These are phyloP conservation scores for Nettapus auritus DNA, from an alignment of 2,113 vertebrate genomes.

Conservation along the genomic window DNA sequence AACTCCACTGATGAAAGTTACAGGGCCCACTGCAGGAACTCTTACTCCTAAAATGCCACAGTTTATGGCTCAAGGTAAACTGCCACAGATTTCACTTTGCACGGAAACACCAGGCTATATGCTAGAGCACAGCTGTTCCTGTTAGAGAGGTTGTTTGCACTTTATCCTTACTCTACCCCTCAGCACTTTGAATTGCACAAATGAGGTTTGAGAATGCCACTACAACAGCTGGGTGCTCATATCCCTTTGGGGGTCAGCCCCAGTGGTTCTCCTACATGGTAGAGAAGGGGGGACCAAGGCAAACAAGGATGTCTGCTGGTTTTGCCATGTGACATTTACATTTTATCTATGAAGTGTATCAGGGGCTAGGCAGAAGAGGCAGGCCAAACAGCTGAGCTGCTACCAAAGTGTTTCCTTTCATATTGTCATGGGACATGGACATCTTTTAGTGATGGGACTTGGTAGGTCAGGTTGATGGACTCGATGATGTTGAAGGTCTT, in stretches of 20 bases:
- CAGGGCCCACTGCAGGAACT: not conserved
- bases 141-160: not conserved
- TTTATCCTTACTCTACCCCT: constrained; percentile 17
- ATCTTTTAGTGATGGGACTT: not conserved
- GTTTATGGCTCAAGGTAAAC: constrained; percentile 42
- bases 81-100: constrained; percentile 4
- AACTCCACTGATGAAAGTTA: constrained; percentile 16
- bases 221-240: not conserved
- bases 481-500: not conserved
- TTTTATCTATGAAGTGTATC: not conserved
- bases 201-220: not conserved
- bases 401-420: not conserved
- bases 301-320: not conserved
- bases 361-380: not conserved
- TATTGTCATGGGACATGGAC: accelerated
- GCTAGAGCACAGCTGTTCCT: constrained; percentile 34
- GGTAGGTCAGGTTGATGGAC: not conserved
- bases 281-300: not conserved
- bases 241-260: not conserved
- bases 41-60: not conserved
- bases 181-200: not conserved
- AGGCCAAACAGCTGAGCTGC: not conserved
- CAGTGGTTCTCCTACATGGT: not conserved
- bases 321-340: not conserved
- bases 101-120: not conserved